Conservation (phyloP, 1,140 invertebrate species). For the Pentalonia nigronervosa region DNA sequence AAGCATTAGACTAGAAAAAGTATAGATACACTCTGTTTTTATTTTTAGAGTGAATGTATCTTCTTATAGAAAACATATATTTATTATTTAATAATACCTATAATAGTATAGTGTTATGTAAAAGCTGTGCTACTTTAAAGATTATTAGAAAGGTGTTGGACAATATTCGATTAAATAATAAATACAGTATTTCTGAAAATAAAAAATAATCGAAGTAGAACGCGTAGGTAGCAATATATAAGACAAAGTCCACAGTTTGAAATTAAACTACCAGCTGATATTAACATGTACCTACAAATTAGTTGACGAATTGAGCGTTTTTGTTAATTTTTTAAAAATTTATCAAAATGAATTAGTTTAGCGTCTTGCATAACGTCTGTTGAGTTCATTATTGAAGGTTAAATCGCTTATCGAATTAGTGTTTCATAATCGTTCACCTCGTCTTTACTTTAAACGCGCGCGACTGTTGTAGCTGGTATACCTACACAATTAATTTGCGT, state of each 20-base stretch:
- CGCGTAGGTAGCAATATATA: not conserved
- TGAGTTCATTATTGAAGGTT: not conserved
- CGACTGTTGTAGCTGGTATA: not conserved
- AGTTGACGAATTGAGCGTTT: not conserved
- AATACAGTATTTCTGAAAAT: not conserved
- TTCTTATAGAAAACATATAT: conserved; percentile 21
- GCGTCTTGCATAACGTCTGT: not conserved
- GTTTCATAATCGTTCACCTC: conserved; percentile 10
- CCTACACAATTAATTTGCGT: not conserved
- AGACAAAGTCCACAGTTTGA: not conserved
- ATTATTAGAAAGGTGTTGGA: conserved; percentile 40
- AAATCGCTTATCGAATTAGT: not conserved
- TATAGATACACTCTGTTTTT: not conserved
- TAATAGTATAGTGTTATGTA: not conserved
- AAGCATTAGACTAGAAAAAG: not conserved
- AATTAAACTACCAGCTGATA: not conserved
- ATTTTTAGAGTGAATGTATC: conserved; percentile 34
- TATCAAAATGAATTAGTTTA: not conserved
- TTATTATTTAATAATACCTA: conserved; percentile 25
- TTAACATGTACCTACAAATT: not conserved
- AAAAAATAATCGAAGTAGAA: not conserved
- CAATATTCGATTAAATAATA: conserved; percentile 43
- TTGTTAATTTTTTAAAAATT: not conserved
- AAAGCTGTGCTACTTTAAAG: conserved; percentile 42
- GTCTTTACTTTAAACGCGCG: not conserved